Base-by-base conservation (phyloP, 2,113 vertebrate species). In the Stegastes partitus region DNA sequence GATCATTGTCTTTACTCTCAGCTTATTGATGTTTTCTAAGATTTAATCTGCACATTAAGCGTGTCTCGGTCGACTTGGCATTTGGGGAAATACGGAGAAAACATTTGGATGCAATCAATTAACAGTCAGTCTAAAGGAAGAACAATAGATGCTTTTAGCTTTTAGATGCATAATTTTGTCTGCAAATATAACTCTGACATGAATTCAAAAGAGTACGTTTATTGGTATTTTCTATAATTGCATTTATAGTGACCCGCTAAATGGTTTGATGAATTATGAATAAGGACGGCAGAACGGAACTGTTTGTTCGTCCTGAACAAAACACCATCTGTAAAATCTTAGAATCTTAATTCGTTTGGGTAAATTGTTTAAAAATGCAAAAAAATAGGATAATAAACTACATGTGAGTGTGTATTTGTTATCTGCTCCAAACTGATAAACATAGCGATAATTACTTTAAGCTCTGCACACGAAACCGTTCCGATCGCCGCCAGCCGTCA, bases 231-330 rank as follows among this genome's bases (percentile, higher is more conserved):
- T 22, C 22, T 15, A 54, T 54, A 9, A 50, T 10, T 50, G 10
- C 51, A 12, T 54, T 25, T 15, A 5, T 4, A 5, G 11, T 54
- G 51, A 22, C 4, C 23, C 21, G 25, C 22, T 54, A 54, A 54
- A 54, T 54, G 21, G 21, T 54, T 54, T 73, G 57, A 73, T 62
- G 39, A 39, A 53, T 53, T 61, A 21, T 62, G 28, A 39, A 71
- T 39, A 49, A 61, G 7, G 34, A 49, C 25, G 26, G 45, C 69
- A 72, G 49, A 62, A 25, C 21, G 16, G 3, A 45, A 19, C 3
- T 50, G 15, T 31, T 50, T 8, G 19, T 49, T 50, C 16, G 31
- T 49, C 26, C 14, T 21, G 25, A 49, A 49, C 37, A 19, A 12
- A 63, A 45, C 28, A 25, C 22, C 21, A 54, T 50, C 47, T 50